Evolutionary conservation across 2,888 invertebrate species (phyloP), one percentile per base, ranked within the genome.

Genomic region (Sisyra nigra): DNA sequence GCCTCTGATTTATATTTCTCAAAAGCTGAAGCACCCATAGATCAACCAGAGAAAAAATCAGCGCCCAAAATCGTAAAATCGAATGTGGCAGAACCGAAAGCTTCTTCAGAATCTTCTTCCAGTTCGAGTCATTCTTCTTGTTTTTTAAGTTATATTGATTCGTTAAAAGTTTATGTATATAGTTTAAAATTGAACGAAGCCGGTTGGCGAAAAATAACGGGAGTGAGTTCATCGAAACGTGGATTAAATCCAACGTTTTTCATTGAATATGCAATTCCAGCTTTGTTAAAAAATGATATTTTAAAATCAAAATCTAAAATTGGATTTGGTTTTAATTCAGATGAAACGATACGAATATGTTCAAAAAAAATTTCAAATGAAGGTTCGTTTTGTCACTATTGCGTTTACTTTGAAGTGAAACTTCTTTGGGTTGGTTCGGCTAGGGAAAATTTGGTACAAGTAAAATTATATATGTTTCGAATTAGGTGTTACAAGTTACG

Each of bases 191-290:
- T 68, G 44, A 67, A 59, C 51, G 54, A 62, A 42, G 62, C 62
- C 18, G 69, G 68, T 10, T 60, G 61, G 46, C 55, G 62, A 50
- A 60, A 63, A 53, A 56, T 62, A 10, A 52, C 53, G 40, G 57
- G 58, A 9, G 54, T 44, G 40, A 34, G 49, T 49, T 37, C 45
- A 40, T 10, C 48, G 45, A 45, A 45, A 39, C 14, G 37, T 45
- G 6, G 46, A 49, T 24, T 44, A 41, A 6, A 46, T 44, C 54
- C 54, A 47, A 66, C 61, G 18, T 68, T 64, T 53, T 66, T 67
- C 53, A 54, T 67, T 31, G 67, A 68, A 46, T 68, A 68, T 51
- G 53, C 60, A 45, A 51, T 65, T 45, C 61, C 60, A 15, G 61
- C 63, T 48, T 51, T 51, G 31, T 52, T 58, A 45, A 43, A 46